Conservation (phyloP, 2,113 vertebrate genomes). For the Thermophis baileyi region DNA sequence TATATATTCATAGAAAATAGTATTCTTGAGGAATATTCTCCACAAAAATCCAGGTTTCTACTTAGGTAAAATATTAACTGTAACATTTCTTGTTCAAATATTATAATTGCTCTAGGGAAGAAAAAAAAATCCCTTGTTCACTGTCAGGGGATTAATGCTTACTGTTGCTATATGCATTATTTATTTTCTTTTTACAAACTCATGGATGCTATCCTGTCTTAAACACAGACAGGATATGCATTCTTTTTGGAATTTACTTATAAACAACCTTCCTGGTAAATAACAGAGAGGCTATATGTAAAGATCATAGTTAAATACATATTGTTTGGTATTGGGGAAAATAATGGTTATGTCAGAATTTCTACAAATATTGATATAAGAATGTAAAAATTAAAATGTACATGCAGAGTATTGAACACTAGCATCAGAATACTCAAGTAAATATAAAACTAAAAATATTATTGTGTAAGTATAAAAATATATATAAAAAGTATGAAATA, state of each 20-base stretch:
- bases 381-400: background rate
- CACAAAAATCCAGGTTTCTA: background rate
- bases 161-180: slow-evolving; percentile 60
- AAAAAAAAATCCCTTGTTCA: slow-evolving; percentile 28
- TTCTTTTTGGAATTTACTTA: slow-evolving; percentile 54
- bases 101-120: slow-evolving; percentile 17
- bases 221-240: slow-evolving; percentile 63
- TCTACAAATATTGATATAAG: background rate
- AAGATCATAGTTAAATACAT: slow-evolving; percentile 10
- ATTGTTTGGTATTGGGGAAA: background rate
- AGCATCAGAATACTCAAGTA: background rate
- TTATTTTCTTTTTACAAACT: slow-evolving; percentile 65
- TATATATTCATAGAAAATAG: background rate
- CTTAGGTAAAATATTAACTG: slow-evolving; percentile 32
- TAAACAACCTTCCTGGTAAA: slow-evolving; percentile 59
- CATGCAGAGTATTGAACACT: background rate
- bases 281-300: slow-evolving; percentile 46
- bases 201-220: slow-evolving; percentile 55
- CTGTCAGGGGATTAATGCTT: slow-evolving; percentile 60
- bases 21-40: background rate
- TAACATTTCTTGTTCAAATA: slow-evolving; percentile 42
- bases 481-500: no score
- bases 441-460: background rate
- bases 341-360: background rate
- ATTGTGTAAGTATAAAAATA: background rate